Evolutionary conservation across 2,888 invertebrate species (phyloP).

Genomic region (Epistrophe eligans): DNA sequence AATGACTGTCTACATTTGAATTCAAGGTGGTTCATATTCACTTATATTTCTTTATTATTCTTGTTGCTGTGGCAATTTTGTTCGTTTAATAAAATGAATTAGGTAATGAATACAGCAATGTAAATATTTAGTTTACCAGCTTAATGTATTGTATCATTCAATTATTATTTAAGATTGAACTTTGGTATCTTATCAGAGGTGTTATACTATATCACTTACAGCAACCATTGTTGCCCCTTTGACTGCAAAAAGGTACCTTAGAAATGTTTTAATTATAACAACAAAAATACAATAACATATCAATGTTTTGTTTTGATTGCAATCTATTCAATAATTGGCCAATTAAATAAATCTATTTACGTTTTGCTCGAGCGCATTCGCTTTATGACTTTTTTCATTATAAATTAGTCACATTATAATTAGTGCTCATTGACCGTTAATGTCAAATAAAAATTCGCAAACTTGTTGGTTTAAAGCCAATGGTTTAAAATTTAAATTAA

Average conservation of each 20-base stretch:
- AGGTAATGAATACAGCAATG: background rate
- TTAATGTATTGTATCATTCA: background rate
- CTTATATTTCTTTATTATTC: background rate
- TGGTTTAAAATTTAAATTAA: no score
- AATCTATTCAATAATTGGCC: slow-evolving; percentile 13
- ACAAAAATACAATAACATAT: slow-evolving; percentile 10
- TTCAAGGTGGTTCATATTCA: slow-evolving; percentile 56
- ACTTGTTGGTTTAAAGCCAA: no score
- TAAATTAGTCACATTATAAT: slow-evolving; percentile 3
- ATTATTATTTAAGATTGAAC: slow-evolving; percentile 9
- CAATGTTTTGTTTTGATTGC: slow-evolving; percentile 25
- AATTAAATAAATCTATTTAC: background rate
- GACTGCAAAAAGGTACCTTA: background rate
- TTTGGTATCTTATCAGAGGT: slow-evolving; percentile 12
- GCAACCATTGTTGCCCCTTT: background rate
- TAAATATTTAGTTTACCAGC: background rate
- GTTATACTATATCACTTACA: slow-evolving; percentile 6
- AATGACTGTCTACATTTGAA: slow-evolving; percentile 15
- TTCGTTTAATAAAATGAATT: background rate
- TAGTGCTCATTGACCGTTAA: background rate
- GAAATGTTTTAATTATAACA: slow-evolving; percentile 2
- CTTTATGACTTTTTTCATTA: background rate
- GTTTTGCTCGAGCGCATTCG: slow-evolving; percentile 38
- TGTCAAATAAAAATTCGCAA: no score
- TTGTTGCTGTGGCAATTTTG: background rate